Percentiles rank a stretch among this genome's conserved stretches.
These are phyloP conservation scores for Hippocampus zosterae DNA, from an alignment of 2,113 vertebrate species.

Conservation along the genomic window DNA sequence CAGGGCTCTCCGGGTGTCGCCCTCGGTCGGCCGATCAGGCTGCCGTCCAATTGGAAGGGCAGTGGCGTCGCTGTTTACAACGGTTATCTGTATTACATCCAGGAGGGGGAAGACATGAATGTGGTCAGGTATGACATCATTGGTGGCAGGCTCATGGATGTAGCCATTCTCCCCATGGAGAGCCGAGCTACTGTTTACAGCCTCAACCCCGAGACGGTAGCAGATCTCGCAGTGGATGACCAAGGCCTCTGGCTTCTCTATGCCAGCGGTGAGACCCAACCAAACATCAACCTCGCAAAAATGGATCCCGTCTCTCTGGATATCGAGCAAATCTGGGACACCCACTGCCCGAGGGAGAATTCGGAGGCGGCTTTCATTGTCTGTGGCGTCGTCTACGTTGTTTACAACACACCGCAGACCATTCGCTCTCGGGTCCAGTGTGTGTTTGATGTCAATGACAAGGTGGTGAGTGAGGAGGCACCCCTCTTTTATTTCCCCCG, in stretches of 20 bases:
- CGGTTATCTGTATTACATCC: slow-evolving; percentile 82
- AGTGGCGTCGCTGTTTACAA: slow-evolving; percentile 82
- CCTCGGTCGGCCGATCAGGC: slow-evolving; percentile 73
- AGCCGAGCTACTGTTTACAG: slow-evolving; percentile 78
- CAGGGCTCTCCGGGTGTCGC: slow-evolving; percentile 69
- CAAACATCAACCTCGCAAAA: slow-evolving; percentile 88
- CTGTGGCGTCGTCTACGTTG: slow-evolving; percentile 89
- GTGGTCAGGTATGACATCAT: slow-evolving; percentile 87
- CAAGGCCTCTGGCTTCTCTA: slow-evolving; percentile 94
- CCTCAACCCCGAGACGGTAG: slow-evolving; percentile 82
- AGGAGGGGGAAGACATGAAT: slow-evolving; percentile 72
- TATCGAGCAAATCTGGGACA: slow-evolving; percentile 97
- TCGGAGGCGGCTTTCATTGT: slow-evolving; percentile 89
- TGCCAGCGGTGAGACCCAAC: slow-evolving; percentile 77
- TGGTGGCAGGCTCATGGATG: slow-evolving; percentile 79
- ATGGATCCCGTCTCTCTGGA: slow-evolving; percentile 85
- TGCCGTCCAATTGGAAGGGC: slow-evolving; percentile 85
- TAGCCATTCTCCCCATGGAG: slow-evolving; percentile 84
- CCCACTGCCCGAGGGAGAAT: slow-evolving; percentile 84
- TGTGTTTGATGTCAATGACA: slow-evolving; percentile 87
- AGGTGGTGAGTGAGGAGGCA: slow-evolving; percentile 78
- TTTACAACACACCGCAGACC: slow-evolving; percentile 90
- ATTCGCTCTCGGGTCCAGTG: slow-evolving; percentile 91
- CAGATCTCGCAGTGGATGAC: slow-evolving; percentile 84
- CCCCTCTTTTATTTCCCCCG: slow-evolving; percentile 91